phyloP scores from a whole-genome alignment of 2,888 invertebrate genomes.

The Leistus spinibarbis region DNA sequence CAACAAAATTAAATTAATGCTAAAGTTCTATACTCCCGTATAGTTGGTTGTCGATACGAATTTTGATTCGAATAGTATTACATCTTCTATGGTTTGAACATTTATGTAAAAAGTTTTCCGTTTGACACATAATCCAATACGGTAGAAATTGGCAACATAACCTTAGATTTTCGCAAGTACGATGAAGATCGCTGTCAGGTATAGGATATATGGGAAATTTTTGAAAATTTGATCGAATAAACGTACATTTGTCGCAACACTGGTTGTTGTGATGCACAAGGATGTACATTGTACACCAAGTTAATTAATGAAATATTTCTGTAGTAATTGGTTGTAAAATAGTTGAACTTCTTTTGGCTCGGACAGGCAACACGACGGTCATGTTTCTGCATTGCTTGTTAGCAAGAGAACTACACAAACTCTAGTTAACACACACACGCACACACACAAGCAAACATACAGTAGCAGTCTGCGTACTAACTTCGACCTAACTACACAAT shows the following conservation, averaged over 20 bases:
- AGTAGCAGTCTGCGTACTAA: neutral
- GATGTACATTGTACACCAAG: slow-evolving; percentile 8
- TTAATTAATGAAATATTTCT: slow-evolving; percentile 35
- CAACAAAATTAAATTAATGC: slow-evolving; percentile 11
- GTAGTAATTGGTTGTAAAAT: slow-evolving; percentile 37
- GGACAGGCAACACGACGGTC: slow-evolving; percentile 18
- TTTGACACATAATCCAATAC: neutral
- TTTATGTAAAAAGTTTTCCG: neutral
- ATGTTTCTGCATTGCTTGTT: slow-evolving; percentile 14
- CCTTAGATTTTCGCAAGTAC: too few relatives aligned
- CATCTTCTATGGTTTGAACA: neutral
- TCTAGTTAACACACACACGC: neutral
- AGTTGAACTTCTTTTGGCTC: slow-evolving; percentile 19
- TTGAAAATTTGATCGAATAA: neutral
- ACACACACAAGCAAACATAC: slow-evolving; percentile 12
- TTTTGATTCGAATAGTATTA: neutral
- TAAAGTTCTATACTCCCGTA: neutral
- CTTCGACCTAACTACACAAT: neutral
- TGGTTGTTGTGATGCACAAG: neutral
- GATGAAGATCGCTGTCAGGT: too few relatives aligned
- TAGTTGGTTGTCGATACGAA: neutral
- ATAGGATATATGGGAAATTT: too few relatives aligned
- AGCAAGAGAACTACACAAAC: slow-evolving; percentile 2
- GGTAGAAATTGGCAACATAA: neutral
- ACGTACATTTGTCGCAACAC: slow-evolving; percentile 7